Evolutionary conservation across 2,113 vertebrate species (phyloP).

Genomic region (Chaetodon auriga): DNA sequence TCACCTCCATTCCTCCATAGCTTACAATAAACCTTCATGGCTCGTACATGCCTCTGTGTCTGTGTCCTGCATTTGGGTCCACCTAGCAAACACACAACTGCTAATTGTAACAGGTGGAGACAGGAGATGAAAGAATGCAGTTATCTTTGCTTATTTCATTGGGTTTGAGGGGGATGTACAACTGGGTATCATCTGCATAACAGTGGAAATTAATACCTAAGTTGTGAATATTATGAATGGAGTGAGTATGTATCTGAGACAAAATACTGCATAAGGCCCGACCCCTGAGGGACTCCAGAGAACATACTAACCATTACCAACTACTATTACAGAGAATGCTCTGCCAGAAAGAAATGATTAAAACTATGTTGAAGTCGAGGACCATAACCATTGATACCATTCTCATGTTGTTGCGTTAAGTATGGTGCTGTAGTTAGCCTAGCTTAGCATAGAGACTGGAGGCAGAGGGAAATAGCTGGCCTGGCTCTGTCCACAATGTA

Average conservation of each 20-base stretch:
- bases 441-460: too few relatives aligned
- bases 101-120: neutral
- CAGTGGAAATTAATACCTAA: neutral
- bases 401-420: too few relatives aligned
- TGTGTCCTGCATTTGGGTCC: too few relatives aligned
- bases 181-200: too few relatives aligned
- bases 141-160: neutral
- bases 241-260: neutral
- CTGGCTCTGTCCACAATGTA: too few relatives aligned
- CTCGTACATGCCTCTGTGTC: too few relatives aligned
- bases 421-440: too few relatives aligned
- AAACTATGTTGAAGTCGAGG: neutral
- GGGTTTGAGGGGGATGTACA: too few relatives aligned
- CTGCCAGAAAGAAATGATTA: neutral
- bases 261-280: neutral
- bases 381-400: neutral
- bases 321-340: neutral
- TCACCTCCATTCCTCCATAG: too few relatives aligned
- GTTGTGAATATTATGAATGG: neutral
- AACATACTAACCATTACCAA: neutral
- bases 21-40: too few relatives aligned
- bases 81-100: too few relatives aligned
- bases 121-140: neutral
- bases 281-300: neutral
- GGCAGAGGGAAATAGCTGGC: too few relatives aligned